Conservation (phyloP, 2,797 vertebrate genomes). For the Notoglanidium macrostoma region DNA sequence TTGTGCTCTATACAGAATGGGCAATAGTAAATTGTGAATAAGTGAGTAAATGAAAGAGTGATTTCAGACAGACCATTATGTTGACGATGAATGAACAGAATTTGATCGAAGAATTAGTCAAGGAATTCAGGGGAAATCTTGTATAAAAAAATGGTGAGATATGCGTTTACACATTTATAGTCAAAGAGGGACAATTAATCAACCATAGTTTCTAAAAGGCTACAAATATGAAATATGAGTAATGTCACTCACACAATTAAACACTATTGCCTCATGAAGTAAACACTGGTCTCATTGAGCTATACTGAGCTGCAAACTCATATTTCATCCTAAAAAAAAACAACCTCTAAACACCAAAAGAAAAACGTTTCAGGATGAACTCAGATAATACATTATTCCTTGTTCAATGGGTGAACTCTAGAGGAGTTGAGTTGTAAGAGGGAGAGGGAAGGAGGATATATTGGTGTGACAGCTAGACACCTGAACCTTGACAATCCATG, state of each 20-base stretch:
- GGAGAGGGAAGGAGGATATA: slow-evolving; percentile 37
- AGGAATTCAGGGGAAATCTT: not conserved
- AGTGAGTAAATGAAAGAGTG: not conserved
- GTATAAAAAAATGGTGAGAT: not conserved
- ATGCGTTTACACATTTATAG: not conserved
- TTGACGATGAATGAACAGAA: not conserved
- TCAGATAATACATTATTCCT: not conserved
- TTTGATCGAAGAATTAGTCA: not conserved
- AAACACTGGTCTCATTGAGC: not conserved
- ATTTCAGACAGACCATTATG: not conserved
- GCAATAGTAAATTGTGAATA: not conserved
- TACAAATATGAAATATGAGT: not conserved
- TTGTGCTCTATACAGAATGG: not conserved
- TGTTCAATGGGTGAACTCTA: not conserved
- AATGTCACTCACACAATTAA: not conserved
- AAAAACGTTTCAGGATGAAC: not conserved
- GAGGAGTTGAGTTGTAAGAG: slow-evolving; percentile 10
- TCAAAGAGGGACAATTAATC: not conserved
- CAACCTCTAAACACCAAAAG: not conserved
- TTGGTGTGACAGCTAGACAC: slow-evolving; percentile 44
- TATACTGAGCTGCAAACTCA: not conserved
- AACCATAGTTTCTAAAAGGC: not conserved
- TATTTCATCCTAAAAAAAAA: not conserved
- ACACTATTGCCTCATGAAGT: not conserved
- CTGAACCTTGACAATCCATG: slow-evolving; percentile 62